Evolutionary conservation across 2,113 vertebrate species (phyloP).

Genomic region (Patagioenas fasciata): DNA sequence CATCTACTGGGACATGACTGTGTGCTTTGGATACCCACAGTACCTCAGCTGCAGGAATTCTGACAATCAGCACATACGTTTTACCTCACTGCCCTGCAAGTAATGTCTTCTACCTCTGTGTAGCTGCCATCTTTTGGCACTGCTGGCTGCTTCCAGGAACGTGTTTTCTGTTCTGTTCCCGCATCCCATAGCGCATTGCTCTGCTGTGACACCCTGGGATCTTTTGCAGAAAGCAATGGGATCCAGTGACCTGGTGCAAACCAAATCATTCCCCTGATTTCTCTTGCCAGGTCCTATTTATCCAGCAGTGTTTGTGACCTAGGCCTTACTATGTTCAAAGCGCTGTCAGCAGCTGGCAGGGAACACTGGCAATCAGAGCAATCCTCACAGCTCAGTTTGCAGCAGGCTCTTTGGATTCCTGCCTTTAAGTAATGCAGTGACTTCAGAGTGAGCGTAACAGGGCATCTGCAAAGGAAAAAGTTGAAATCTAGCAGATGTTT

Average conservation of each 20-base stretch:
- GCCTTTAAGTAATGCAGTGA: neutral
- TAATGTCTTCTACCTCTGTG: neutral
- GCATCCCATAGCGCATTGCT: neutral
- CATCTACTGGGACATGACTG: neutral
- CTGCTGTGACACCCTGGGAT: neutral
- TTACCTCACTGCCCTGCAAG: neutral
- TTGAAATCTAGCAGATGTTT: conserved; percentile 21
- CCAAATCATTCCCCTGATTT: neutral
- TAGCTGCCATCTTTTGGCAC: neutral
- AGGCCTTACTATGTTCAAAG: neutral
- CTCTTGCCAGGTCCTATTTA: conserved; percentile 11
- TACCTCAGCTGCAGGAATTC: neutral
- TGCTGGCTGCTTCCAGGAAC: neutral
- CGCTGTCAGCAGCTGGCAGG: neutral
- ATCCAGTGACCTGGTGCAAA: neutral
- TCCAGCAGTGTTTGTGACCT: neutral
- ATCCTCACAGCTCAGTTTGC: neutral
- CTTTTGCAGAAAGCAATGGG: neutral
- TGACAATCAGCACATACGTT: neutral
- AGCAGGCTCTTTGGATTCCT: conserved; percentile 28
- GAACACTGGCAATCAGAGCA: neutral
- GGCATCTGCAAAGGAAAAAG: neutral
- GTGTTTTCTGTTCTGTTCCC: neutral
- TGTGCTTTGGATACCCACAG: neutral
- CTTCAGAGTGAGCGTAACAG: neutral